phyloP scores from a whole-genome alignment of 2,888 invertebrate genomes.

The Athalia cordata region DNA sequence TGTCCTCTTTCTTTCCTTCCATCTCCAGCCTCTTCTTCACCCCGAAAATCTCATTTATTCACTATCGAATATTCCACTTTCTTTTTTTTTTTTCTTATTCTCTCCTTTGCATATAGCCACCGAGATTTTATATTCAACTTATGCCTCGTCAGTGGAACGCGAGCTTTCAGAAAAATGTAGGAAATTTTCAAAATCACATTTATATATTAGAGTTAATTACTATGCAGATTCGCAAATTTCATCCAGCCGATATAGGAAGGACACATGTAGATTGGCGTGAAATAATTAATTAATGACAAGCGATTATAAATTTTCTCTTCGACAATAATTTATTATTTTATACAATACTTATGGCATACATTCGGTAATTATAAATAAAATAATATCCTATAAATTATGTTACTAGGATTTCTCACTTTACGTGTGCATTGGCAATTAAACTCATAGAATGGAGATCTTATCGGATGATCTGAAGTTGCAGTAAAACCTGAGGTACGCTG shows the following conservation, averaged over 20 bases:
- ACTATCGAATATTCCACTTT: slow-evolving; percentile 30
- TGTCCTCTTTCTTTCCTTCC: background rate
- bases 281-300: no score
- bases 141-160: background rate
- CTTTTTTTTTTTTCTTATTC: background rate
- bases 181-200: background rate
- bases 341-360: background rate
- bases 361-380: slow-evolving; percentile 1
- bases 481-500: slow-evolving; percentile 38
- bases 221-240: background rate
- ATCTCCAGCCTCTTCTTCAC: background rate
- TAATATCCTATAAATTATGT: slow-evolving; percentile 8
- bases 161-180: background rate
- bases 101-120: slow-evolving; percentile 1
- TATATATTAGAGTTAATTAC: background rate
- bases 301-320: background rate
- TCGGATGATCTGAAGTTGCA: slow-evolving; percentile 33
- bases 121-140: slow-evolving; percentile 4
- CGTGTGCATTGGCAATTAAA: background rate
- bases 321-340: slow-evolving; percentile 20
- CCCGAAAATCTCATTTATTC: slow-evolving; percentile 24
- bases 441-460: background rate
- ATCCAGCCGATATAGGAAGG: no score
- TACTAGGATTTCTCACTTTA: background rate
- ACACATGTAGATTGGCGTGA: no score